Evolutionary conservation across 2,888 invertebrate genomes (phyloP), one percentile per base, ranked within the genome.

Genomic region (Dusona sp.): DNA sequence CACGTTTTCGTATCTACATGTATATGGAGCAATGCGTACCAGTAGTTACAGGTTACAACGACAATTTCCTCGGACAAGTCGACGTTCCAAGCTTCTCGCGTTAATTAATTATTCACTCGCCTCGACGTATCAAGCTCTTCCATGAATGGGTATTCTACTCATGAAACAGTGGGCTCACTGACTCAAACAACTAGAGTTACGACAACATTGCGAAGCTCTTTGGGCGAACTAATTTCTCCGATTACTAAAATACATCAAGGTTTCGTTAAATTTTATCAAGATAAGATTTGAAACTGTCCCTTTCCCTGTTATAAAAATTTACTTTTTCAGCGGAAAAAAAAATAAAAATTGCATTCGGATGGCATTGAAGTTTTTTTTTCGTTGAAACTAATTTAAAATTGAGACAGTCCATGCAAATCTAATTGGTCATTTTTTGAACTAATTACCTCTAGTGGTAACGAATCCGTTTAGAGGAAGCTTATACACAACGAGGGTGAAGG

Each of bases 101-200:
- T 80, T 84, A 80, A 84, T 84, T 84, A 84, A 84, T 84, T 84
- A 80, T 80, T 80, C 84, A 80, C 75, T 80, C 70, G 75, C 48
- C 68, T 70, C 74, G 79, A 48, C 48, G 61, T 64, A 73, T 19
- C 48, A 68, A 67, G 51, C 54, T 73, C 36, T 51, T 57, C 54
- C 73, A 72, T 74, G 67, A 74, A 77, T 67, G 42, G 79, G 61
- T 42, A 74, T 84, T 79, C 84, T 73, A 84, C 79, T 84, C 51
- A 61, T 70, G 61, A 36, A 67, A 74, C 83, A 57, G 45, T 48
- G 73, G 42, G 51, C 51, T 68, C 54, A 25, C 38, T 38, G 42
- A 36, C 70, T 73, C 29, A 29, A 33, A n/a, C 25, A 42, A 79
- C 42, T n/a, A 25, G 67, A 38, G 8, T 25, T 54, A 38, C 57